Evolutionary conservation across 2,797 vertebrate genomes (phyloP), one percentile per base, ranked within the genome.

Genomic region (Sorex maritimensis): DNA sequence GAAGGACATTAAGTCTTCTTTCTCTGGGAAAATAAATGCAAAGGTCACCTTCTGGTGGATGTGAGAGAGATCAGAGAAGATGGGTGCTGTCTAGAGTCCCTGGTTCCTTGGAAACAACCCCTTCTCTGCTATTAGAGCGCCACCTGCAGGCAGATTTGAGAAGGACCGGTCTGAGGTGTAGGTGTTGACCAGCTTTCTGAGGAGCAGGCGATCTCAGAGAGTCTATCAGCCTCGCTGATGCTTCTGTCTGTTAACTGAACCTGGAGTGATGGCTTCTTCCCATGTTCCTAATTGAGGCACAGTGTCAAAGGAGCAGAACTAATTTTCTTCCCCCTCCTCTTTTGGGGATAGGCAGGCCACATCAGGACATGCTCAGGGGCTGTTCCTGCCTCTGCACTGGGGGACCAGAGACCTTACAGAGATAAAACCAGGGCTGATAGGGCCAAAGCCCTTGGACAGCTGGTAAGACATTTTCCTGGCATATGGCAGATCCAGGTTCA

Each of bases 1-100:
- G 52, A 72, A 44, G 55, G 28, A n/a, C 13, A 19, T 5, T 69
- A 46, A 78, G 83, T 44, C 11, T 26, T 46, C 10, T 82, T 89
- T 84, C 80, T 49, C 67, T 72, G 75, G 81, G 74, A 44, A 90
- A 85, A 75, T 72, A 34, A 63, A 52, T 24, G 67, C 78, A 79
- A 71, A 81, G 49, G 46, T 74, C 68, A 82, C 34, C 2, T 0
- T 13, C 63, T 38, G 15, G 19, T 44, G 52, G 81, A 46, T 68
- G 30, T 63, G 41, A 13, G 26, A 72, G 63, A 65, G 12, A 69
- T 79, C 41, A 10, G 10, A 80, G 67, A 23, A 23, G 11, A 17
- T 52, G 28, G 0, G 21, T 34, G 52, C 8, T 55, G 1, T 24
- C 38, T 24, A 24, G 30, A 67, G 9, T 44, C 11, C 30, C 46